A percentile compares a stretch with the other conserved stretches of the same genome.
Conservation (phyloP, 2,113 vertebrate species). For the Blennius ocellaris region DNA sequence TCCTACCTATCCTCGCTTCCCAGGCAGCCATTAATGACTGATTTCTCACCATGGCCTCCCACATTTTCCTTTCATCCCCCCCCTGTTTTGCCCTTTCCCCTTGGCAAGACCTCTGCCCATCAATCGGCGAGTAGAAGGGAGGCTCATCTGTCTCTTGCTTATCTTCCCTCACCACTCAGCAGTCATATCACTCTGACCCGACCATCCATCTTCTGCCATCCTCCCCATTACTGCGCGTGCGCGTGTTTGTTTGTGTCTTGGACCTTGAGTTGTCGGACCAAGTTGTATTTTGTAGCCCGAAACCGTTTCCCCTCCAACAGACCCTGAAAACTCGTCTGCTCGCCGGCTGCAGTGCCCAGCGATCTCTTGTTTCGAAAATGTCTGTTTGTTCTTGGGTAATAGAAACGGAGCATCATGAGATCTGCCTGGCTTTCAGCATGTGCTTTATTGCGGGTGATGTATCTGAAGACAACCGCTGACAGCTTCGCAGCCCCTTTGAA, state of each 20-base stretch:
- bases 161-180: constrained; percentile 69
- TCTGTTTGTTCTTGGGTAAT: constrained; percentile 48
- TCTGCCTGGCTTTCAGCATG: constrained; percentile 42
- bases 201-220: constrained; percentile 74
- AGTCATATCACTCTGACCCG: constrained; percentile 73
- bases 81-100: constrained; percentile 30
- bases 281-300: constrained; percentile 20
- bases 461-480: constrained; percentile 65
- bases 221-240: constrained; percentile 16
- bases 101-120: constrained; percentile 39
- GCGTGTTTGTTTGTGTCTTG: constrained; percentile 35
- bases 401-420: constrained; percentile 38
- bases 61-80: constrained; percentile 5
- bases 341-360: constrained; percentile 2
- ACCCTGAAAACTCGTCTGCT: constrained; percentile 16
- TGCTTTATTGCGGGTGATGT: constrained; percentile 63
- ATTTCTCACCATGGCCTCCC: constrained; percentile 33
- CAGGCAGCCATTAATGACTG: constrained; percentile 29
- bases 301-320: constrained; percentile 30
- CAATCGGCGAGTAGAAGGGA: constrained; percentile 37
- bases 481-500: constrained; percentile 66
- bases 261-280: constrained; percentile 56
- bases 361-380: constrained; percentile 26
- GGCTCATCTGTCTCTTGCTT: constrained; percentile 67
- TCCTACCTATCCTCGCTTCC: background rate